Evolutionary conservation across 1,140 invertebrate species (phyloP).

Genomic region (Rhyzopertha dominica): DNA sequence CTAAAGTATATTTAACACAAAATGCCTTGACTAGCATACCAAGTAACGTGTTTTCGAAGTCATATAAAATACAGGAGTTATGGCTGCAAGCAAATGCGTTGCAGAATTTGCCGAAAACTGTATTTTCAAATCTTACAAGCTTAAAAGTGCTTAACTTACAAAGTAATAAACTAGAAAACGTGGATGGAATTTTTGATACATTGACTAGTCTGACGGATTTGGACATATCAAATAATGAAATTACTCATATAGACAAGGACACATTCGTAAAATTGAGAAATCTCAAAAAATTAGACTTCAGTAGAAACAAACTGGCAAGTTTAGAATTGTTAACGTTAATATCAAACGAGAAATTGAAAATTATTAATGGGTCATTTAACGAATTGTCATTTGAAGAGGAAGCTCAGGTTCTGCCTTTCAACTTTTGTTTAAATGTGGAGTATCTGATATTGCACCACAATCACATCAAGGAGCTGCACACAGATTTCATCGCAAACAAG

Average conservation of each 20-base stretch:
- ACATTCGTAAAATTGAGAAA: conserved; percentile 9
- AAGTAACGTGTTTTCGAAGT: no score
- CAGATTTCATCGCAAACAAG: neutral
- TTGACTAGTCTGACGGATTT: no score
- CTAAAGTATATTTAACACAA: no score
- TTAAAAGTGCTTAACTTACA: no score
- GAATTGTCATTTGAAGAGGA: neutral
- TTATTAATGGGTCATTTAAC: conserved; percentile 14
- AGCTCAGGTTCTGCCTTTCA: neutral
- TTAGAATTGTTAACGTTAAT: conserved; percentile 6
- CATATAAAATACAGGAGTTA: no score
- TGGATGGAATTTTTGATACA: conserved; percentile 11
- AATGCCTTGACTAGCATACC: no score
- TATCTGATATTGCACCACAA: conserved; percentile 15
- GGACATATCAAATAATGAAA: conserved; percentile 15
- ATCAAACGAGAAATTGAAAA: conserved; percentile 8
- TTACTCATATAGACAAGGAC: conserved; percentile 1
- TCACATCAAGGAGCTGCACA: conserved; percentile 7
- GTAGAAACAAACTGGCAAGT: conserved; percentile 13
- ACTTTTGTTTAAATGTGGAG: neutral
- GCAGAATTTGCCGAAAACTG: no score
- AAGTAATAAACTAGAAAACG: conserved; percentile 6
- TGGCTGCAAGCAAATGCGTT: no score
- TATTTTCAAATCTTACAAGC: no score
- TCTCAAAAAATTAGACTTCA: conserved; percentile 11